Evolutionary conservation across 2,797 vertebrate genomes (phyloP), one percentile per base, ranked within the genome.

Genomic region (Phataginus tetradactyla): DNA sequence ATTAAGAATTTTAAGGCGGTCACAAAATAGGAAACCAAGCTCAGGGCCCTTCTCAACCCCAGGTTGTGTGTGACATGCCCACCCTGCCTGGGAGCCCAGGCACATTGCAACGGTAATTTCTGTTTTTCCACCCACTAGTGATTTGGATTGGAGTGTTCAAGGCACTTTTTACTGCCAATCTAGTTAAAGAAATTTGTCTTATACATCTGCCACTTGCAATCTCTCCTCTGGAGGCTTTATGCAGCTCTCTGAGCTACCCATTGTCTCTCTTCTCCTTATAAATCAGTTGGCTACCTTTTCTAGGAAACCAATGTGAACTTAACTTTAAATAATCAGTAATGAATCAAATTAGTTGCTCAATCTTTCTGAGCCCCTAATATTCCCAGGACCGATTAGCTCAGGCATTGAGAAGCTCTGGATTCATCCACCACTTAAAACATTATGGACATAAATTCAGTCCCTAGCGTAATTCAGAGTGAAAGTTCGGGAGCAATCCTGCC

Each of bases 171-270:
- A 64, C 61, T 78, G 45, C n/a, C 86, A 68, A 7, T 66, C 78
- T 77, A 25, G 53, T 84, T 45, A 45, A 75, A 71, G 69, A 53
- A 83, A 86, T 89, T 94, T 95, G 83, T 81, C 85, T 91, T 80
- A 61, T 51, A 81, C 78, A 86, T 55, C 55, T 88, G 18, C 68
- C 9, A 0, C 49, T 91, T 93, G 57, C 51, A 84, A 27, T 64
- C 25, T 91, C 37, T 59, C 21, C 79, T 59, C 42, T 53, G 17
- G 27, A 84, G 49, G 80, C 5, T 94, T 34, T 66, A 7, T 3
- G n/a, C 3, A 42, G 45, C 15, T 51, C n/a, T 39, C 37, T 20
- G 20, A 90, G 49, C 37, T 10, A 25, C 15, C 25, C 61, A 11
- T 15, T 42, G 4, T 84, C 27, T 92, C 64, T 42, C 45, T 34